These are phyloP conservation scores for Ardeotis arabs DNA, from an alignment of 2,113 vertebrate genomes.

Conservation along the genomic window DNA sequence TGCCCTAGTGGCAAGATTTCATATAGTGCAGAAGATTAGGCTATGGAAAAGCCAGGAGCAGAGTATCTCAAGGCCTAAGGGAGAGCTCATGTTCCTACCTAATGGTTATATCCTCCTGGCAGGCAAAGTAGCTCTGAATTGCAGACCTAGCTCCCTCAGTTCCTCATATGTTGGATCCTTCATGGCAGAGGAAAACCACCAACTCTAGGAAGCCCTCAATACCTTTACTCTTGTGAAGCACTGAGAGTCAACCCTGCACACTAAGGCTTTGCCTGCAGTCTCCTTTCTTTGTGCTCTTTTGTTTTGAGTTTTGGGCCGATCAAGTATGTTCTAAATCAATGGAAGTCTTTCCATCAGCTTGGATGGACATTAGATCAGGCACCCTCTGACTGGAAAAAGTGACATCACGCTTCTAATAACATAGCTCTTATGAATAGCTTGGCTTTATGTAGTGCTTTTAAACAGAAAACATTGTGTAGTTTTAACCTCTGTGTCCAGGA, in stretches of 20 bases:
- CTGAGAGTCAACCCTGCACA: background rate
- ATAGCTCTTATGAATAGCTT: background rate
- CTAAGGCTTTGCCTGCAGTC: background rate
- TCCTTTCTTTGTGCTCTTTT: background rate
- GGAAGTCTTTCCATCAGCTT: background rate
- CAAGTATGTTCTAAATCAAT: background rate
- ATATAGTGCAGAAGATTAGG: background rate
- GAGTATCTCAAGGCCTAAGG: background rate
- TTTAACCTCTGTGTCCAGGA: conserved; percentile 1
- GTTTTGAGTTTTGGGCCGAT: background rate
- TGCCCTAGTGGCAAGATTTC: background rate
- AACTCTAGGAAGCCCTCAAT: background rate
- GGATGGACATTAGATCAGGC: background rate
- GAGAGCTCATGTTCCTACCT: background rate
- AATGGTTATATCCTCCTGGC: background rate
- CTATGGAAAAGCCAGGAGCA: background rate
- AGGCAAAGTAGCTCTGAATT: background rate
- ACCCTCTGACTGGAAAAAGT: conserved; percentile 30
- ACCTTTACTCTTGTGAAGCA: background rate
- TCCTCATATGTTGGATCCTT: background rate
- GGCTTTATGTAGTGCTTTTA: background rate
- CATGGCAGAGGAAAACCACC: background rate
- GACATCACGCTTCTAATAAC: conserved; percentile 8
- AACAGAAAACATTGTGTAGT: background rate
- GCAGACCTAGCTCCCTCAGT: background rate